A percentile compares a stretch with the other conserved stretches of the same genome.
Conservation (phyloP, 2,797 vertebrate genomes). For the Malacoctenus gilli region DNA sequence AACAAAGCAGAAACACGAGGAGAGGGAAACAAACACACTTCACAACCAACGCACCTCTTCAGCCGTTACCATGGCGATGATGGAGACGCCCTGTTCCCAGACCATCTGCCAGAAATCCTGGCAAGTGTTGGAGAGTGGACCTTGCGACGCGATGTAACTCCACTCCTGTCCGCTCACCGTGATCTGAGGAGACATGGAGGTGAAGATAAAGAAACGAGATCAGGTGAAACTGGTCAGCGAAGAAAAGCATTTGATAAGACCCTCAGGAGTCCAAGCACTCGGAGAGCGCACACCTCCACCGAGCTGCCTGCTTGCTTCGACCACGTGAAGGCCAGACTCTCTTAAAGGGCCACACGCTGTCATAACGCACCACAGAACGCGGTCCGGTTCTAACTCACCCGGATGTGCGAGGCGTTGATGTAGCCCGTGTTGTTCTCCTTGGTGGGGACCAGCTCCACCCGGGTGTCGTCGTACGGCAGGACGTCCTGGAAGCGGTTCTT, state of each 20-base stretch:
- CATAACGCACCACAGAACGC: too few relatives aligned
- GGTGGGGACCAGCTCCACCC: conserved; percentile 96
- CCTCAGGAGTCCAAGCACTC: too few relatives aligned
- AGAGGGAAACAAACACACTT: too few relatives aligned
- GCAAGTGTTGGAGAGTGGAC: conserved; percentile 91
- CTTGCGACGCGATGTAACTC: conserved; percentile 96
- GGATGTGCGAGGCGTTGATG: conserved; percentile 96
- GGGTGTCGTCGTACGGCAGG: conserved; percentile 91
- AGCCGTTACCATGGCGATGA: conserved; percentile 97
- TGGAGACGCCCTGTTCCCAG: conserved; percentile 95
- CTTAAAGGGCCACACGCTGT: too few relatives aligned
- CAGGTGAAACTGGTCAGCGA: too few relatives aligned
- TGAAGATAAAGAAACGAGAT: too few relatives aligned
- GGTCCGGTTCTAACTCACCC: too few relatives aligned
- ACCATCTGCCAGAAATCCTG: conserved; percentile 99
- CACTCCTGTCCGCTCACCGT: conserved; percentile 90
- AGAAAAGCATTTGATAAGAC: too few relatives aligned
- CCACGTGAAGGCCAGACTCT: too few relatives aligned
- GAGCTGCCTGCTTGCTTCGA: too few relatives aligned
- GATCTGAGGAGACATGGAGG: conserved; percentile 74
- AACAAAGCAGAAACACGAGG: too few relatives aligned
- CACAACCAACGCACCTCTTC: conserved; percentile 97
- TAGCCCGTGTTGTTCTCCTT: conserved; percentile 99
- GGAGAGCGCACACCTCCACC: too few relatives aligned
- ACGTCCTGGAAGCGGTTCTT: conserved; percentile 96